Conservation (phyloP, 2,113 vertebrate genomes). For the Paramormyrops kingsleyae region DNA sequence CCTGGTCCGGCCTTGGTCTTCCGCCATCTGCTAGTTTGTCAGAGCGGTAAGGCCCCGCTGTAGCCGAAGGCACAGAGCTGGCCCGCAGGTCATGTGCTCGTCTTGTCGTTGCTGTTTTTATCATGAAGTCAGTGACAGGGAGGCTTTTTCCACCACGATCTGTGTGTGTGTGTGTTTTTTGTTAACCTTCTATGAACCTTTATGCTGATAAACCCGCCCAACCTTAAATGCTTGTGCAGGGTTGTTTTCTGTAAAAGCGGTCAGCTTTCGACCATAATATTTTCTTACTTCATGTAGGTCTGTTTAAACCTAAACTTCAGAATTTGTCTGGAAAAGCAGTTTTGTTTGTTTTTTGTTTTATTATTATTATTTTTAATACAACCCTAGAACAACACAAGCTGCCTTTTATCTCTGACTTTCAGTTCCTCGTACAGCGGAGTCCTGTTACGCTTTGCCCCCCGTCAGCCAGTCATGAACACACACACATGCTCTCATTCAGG, state of each 20-base stretch:
- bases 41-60: not conserved
- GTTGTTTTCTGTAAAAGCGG: not conserved
- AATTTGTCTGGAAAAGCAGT: not conserved
- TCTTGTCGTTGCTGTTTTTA: not conserved
- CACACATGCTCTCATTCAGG: not conserved
- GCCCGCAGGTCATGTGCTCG: not conserved
- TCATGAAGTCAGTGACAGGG: not conserved
- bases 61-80: not conserved
- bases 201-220: conserved; percentile 10
- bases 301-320: not conserved
- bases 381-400: conserved; percentile 6
- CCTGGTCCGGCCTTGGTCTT: not conserved
- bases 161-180: not conserved
- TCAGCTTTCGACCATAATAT: conserved; percentile 2
- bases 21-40: not conserved
- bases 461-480: not conserved
- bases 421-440: not conserved
- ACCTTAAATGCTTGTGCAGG: not conserved
- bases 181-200: conserved; percentile 7
- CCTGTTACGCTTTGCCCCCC: not conserved
- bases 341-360: conserved; percentile 8
- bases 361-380: not conserved
- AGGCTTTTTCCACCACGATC: not conserved
- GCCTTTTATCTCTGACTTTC: conserved; percentile 1
- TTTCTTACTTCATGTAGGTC: not conserved